A percentile compares a stretch with the other conserved stretches of the same genome.
phyloP scores from a whole-genome alignment of 2,888 invertebrate species.

The Atherix ibis region DNA sequence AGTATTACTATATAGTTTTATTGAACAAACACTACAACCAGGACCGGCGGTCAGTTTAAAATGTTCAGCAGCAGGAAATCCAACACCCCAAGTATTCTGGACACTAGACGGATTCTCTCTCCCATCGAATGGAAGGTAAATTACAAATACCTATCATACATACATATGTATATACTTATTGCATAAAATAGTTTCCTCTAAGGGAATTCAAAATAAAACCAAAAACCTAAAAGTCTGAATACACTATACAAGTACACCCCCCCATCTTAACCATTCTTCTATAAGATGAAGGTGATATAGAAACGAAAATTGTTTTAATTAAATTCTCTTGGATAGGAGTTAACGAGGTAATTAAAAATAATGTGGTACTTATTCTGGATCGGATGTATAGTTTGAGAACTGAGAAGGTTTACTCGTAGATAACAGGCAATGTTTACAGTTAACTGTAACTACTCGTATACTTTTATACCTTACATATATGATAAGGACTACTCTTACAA shows the following conservation, averaged over 20 bases:
- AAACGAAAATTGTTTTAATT: constrained; percentile 23
- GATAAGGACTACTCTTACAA: too few relatives aligned
- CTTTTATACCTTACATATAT: too few relatives aligned
- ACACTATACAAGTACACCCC: neutral
- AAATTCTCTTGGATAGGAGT: constrained; percentile 21
- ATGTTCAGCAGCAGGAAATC: constrained; percentile 64
- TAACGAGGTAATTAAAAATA: constrained; percentile 19
- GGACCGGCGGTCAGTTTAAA: constrained; percentile 63
- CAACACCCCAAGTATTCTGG: constrained; percentile 66
- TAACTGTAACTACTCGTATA: too few relatives aligned
- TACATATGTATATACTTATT: constrained; percentile 1
- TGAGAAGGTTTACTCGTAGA: too few relatives aligned
- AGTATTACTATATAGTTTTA: constrained; percentile 56
- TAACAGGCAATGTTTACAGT: too few relatives aligned
- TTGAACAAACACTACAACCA: constrained; percentile 62
- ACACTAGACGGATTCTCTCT: constrained; percentile 58
- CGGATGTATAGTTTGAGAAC: neutral
- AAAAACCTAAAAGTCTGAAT: neutral
- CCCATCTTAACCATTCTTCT: neutral
- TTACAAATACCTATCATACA: constrained; percentile 20
- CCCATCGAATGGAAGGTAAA: constrained; percentile 40
- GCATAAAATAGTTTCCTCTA: too few relatives aligned
- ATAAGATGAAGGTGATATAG: neutral
- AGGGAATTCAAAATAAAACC: neutral
- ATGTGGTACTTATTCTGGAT: neutral